A percentile compares a stretch with the other conserved stretches of the same genome.
Evolutionary conservation across 1,140 invertebrate species (phyloP).

Genomic region (Drosophila kohkoa): DNA sequence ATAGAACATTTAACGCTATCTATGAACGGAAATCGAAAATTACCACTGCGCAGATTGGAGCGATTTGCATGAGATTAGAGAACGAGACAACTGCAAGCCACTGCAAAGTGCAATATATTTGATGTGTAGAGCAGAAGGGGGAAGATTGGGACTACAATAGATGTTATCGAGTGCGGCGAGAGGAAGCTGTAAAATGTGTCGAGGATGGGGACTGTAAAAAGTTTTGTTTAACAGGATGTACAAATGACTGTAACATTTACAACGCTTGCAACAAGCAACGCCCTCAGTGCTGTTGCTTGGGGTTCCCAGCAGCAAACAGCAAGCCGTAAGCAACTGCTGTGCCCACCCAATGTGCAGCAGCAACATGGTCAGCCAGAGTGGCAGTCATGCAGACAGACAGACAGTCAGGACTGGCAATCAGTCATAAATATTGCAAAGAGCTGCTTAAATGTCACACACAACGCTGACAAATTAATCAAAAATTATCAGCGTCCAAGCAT

Average conservation of each 20-base stretch:
- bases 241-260: conserved; percentile 73
- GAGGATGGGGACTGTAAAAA: conserved; percentile 61
- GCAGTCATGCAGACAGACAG: conserved; percentile 2
- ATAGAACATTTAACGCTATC: conserved; percentile 63
- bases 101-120: not conserved
- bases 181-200: conserved; percentile 66
- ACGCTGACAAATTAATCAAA: conserved; percentile 83
- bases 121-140: not conserved
- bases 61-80: conserved; percentile 79
- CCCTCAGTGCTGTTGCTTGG: conserved; percentile 47
- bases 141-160: conserved; percentile 21
- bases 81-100: not conserved
- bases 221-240: conserved; percentile 78
- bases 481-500: conserved; percentile 78
- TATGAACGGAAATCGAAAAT: conserved; percentile 83
- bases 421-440: conserved; percentile 83
- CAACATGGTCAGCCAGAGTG: conserved; percentile 26
- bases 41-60: conserved; percentile 78
- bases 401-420: conserved; percentile 34
- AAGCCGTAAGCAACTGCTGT: conserved; percentile 19
- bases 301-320: conserved; percentile 1
- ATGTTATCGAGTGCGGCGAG: conserved; percentile 42
- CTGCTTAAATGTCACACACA: conserved; percentile 82
- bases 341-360: conserved; percentile 67
- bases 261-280: conserved; percentile 56